Conservation (phyloP, 2,113 vertebrate species). For the Thomomys bottae region DNA sequence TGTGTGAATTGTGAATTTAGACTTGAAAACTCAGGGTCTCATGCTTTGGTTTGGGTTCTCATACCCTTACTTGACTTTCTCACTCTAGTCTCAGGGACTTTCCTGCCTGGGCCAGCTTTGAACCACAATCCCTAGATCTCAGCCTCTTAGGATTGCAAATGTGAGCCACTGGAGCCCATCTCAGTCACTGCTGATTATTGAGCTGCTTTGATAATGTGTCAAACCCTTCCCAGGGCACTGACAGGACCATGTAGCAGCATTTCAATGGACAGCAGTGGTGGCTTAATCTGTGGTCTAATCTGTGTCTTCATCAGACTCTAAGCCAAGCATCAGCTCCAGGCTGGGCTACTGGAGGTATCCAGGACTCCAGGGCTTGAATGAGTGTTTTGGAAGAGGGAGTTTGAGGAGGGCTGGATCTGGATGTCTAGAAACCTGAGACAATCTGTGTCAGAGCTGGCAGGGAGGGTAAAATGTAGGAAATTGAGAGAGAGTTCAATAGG, state of each 20-base stretch:
- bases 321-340: neutral
- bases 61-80: too few species aligned
- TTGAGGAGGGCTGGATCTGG: neutral
- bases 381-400: neutral
- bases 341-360: neutral
- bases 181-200: too few species aligned
- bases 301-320: neutral
- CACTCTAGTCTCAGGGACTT: too few species aligned
- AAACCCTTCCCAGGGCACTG: fast-evolving
- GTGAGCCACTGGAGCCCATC: too few species aligned
- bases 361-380: neutral
- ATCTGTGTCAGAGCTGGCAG: neutral
- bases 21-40: too few species aligned
- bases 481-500: neutral
- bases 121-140: too few species aligned
- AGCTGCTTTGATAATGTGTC: neutral
- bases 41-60: too few species aligned
- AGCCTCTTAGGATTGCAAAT: too few species aligned
- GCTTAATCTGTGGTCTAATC: neutral
- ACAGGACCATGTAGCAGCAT: neutral
- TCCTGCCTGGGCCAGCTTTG: too few species aligned
- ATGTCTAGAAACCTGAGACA: neutral
- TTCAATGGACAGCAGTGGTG: neutral
- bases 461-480: neutral
- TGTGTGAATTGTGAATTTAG: too few species aligned